Base-by-base conservation (phyloP, 2,888 invertebrate genomes). In the Drosophila fulvimacula region DNA sequence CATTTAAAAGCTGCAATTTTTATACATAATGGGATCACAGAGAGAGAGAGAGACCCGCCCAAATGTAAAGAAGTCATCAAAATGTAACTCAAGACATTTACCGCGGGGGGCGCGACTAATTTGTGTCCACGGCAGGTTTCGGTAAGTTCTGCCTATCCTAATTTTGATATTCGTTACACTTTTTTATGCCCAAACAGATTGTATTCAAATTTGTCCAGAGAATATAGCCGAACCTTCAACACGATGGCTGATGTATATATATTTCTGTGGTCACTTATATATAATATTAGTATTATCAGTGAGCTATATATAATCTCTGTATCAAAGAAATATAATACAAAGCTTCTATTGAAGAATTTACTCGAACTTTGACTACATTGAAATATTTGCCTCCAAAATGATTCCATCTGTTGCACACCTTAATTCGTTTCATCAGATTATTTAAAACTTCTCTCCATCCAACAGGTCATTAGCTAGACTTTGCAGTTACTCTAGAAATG, bases 401-500 rank as follows among this genome's bases (percentile, higher is more conserved):
- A 0, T n/a, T n/a, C 9, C 48, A 48, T 30, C 27, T 48, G 48
- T 30, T 46, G n/a, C 27, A n/a, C 27, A n/a, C n/a, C 46, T 5
- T 30, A n/a, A 17, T 46, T 49, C 24, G n/a, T 49, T 32, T 32
- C 17, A 36, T 39, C 17, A 42, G 58, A 39, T 55, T 56, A 9
- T 17, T 21, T 34, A 21, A 32, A 15, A 15, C 48, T 34, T n/a
- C 56, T 51, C 78, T 51, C 78, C 78, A 68, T 67, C 67, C 82
- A 78, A 79, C 90, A 91, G 91, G 90, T 91, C 91, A 91, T 91
- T 92, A 91, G 82, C 62, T 76, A 78, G 82, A 87, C 90, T 91
- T 92, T 91, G 81, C 91, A 91, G 89, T 83, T 87, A 77, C 80
- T 81, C 72, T 64, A 66, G 62, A 73, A 71, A 69, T 81, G 74